Percentiles rank a stretch among this genome's conserved stretches.
These are phyloP conservation scores for Drosophila dives DNA, from an alignment of 2,888 invertebrate genomes.

Conservation along the genomic window DNA sequence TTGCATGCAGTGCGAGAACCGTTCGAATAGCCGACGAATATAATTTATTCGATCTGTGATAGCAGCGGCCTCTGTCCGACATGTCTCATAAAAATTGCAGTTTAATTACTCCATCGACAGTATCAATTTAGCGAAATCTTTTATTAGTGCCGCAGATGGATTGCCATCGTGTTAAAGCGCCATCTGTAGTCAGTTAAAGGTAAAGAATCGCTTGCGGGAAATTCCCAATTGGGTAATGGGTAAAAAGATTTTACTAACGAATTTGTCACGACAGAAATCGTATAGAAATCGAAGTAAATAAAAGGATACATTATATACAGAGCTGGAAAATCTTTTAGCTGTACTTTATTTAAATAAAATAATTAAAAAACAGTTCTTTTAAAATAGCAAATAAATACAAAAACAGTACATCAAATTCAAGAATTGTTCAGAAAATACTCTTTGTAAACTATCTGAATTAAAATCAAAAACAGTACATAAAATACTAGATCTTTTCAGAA, in stretches of 20 bases:
- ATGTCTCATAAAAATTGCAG: conserved; percentile 85
- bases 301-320: background rate
- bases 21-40: conserved; percentile 64
- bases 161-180: conserved; percentile 81
- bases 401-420: background rate
- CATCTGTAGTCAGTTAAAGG: conserved; percentile 73
- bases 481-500: too few relatives aligned
- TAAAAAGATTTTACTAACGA: conserved; percentile 6
- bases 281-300: background rate
- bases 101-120: conserved; percentile 85
- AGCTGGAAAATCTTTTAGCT: background rate
- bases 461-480: too few relatives aligned
- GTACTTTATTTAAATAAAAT: background rate
- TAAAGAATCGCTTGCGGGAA: conserved; percentile 38
- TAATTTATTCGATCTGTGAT: conserved; percentile 85
- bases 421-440: too few relatives aligned
- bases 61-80: conserved; percentile 82
- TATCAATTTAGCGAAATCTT: conserved; percentile 84
- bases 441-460: too few relatives aligned
- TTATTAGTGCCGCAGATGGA: conserved; percentile 82
- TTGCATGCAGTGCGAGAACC: conserved; percentile 29
- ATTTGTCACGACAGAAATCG: background rate
- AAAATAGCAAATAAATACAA: background rate
- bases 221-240: background rate
- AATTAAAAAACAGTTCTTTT: too few relatives aligned